phyloP scores from a whole-genome alignment of 2,797 vertebrate genomes.

The Microctenopoma stevenorrisi region DNA sequence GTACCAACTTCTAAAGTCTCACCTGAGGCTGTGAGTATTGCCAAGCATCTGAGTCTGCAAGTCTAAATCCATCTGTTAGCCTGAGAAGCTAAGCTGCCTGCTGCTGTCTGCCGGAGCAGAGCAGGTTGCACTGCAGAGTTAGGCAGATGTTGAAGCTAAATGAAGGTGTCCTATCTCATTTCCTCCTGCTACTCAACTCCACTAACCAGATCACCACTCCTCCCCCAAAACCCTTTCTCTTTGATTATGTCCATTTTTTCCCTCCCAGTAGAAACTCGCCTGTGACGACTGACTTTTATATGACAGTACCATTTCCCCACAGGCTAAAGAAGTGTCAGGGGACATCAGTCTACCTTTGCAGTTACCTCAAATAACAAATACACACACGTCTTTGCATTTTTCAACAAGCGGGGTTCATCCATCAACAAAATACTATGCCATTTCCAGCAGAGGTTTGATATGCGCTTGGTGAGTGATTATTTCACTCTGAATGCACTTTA shows the following conservation, averaged over 20 bases:
- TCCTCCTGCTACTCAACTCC: conserved; percentile 37
- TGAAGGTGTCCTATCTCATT: conserved; percentile 73
- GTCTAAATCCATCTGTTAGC: conserved; percentile 68
- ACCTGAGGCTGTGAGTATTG: conserved; percentile 69
- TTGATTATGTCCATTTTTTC: conserved; percentile 43
- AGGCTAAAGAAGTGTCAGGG: conserved; percentile 68
- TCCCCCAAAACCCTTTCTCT: neutral
- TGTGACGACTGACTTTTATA: conserved; percentile 69
- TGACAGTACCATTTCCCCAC: conserved; percentile 72
- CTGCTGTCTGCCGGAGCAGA: conserved; percentile 53
- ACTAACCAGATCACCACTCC: conserved; percentile 23
- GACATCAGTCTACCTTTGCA: conserved; percentile 56
- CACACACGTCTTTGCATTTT: conserved; percentile 25
- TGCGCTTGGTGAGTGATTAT: conserved; percentile 27
- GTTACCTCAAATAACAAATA: conserved; percentile 34
- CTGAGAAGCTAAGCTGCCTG: conserved; percentile 33
- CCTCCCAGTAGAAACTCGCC: conserved; percentile 48
- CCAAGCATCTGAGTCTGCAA: conserved; percentile 54
- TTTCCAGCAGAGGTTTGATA: conserved; percentile 21
- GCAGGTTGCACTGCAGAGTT: conserved; percentile 43
- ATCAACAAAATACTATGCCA: conserved; percentile 31
- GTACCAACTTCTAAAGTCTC: conserved; percentile 66
- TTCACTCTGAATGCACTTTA: conserved; percentile 31
- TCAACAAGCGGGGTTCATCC: conserved; percentile 35
- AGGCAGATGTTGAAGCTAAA: conserved; percentile 69